phyloP scores from a whole-genome alignment of 2,888 invertebrate genomes.

The Pasiphila rectangulata region DNA sequence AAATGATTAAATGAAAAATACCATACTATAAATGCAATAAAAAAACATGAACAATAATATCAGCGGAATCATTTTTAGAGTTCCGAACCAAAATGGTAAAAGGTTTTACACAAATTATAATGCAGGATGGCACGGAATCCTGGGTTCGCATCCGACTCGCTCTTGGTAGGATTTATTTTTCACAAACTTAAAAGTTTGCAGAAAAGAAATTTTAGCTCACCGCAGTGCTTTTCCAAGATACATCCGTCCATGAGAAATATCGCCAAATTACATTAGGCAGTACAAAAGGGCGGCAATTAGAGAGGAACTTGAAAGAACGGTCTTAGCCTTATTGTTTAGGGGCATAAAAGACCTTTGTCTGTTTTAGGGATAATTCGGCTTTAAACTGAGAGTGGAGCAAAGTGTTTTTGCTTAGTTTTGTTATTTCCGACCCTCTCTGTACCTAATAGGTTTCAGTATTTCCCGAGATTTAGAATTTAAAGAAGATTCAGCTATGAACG shows the following conservation, averaged over 20 bases:
- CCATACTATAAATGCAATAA: no score
- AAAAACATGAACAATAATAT: no score
- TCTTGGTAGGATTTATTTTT: background rate
- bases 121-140: no score
- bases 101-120: no score
- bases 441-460: constrained; percentile 4
- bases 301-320: constrained; percentile 52
- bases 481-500: no score
- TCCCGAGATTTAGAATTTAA: constrained; percentile 1
- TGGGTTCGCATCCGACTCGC: no score
- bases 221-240: background rate
- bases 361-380: constrained; percentile 34
- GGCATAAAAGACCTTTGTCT: constrained; percentile 46
- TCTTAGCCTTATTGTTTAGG: constrained; percentile 44
- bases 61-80: no score
- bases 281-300: constrained; percentile 51
- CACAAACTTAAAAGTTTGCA: background rate
- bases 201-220: no score
- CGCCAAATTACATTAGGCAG: constrained; percentile 21
- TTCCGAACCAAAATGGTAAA: no score
- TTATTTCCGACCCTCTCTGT: constrained; percentile 7
- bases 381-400: constrained; percentile 30
- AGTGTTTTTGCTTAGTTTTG: constrained; percentile 17
- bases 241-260: constrained; percentile 12
- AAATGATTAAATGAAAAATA: no score